phyloP scores from a whole-genome alignment of 2,113 vertebrate genomes.

The Malaclemys terrapin region DNA sequence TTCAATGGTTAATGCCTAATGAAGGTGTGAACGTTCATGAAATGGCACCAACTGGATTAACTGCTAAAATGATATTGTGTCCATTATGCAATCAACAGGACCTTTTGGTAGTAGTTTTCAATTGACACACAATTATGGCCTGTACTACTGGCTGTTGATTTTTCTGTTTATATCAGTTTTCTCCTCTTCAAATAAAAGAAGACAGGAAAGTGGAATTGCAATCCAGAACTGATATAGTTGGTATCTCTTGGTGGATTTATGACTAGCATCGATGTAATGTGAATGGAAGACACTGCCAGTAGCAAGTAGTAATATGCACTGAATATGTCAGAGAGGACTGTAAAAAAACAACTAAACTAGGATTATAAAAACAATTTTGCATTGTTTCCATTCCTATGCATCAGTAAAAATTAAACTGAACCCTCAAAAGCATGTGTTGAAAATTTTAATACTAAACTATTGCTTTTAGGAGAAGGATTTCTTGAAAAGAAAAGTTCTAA shows the following conservation, averaged over 20 bases:
- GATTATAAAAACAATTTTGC: not conserved
- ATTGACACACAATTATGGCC: not conserved
- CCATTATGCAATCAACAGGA: not conserved
- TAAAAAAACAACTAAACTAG: not conserved
- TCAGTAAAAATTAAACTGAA: not conserved
- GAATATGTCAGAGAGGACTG: not conserved
- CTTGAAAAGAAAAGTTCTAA: not conserved
- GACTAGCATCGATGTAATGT: not conserved
- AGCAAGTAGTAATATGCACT: not conserved
- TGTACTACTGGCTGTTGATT: not conserved
- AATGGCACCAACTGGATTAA: not conserved
- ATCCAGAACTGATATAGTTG: not conserved
- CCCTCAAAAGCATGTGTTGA: accelerated
- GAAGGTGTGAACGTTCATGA: accelerated
- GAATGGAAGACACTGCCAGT: not conserved
- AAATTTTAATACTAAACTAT: not conserved
- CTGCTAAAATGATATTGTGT: not conserved
- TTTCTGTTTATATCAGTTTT: accelerated
- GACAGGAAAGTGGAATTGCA: not conserved
- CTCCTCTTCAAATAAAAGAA: not conserved
- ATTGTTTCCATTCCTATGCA: conserved; percentile 30
- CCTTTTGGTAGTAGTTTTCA: not conserved
- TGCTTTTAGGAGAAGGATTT: not conserved
- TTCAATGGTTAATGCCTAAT: not conserved
- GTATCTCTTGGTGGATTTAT: not conserved